Percentiles rank a stretch among this genome's conserved stretches.
Evolutionary conservation across 2,888 invertebrate genomes (phyloP).

Genomic region (Lasioglossum villosulum): DNA sequence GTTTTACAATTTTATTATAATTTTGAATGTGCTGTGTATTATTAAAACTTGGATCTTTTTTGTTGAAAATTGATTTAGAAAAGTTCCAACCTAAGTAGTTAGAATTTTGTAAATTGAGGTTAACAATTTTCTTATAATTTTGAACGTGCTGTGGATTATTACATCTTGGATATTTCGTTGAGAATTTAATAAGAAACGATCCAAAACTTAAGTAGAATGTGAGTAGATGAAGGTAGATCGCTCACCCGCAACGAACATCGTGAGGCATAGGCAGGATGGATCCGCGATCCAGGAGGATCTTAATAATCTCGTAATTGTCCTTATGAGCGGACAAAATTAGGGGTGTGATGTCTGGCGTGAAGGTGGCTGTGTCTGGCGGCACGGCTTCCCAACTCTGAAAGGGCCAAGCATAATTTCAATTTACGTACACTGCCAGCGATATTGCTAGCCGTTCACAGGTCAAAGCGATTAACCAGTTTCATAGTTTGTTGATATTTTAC

Average conservation of each 20-base stretch:
- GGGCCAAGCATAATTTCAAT: conserved; percentile 20
- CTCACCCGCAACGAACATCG: conserved; percentile 90
- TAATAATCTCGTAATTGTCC: conserved; percentile 99
- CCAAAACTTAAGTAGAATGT: neutral
- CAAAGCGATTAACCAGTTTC: neutral
- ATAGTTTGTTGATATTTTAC: neutral
- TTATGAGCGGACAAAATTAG: conserved; percentile 98
- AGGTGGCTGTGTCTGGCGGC: conserved; percentile 96
- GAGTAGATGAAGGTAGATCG: neutral
- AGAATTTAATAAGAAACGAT: too few relatives aligned
- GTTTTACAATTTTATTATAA: neutral
- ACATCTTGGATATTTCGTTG: neutral
- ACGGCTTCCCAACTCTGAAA: conserved; percentile 96
- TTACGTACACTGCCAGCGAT: neutral
- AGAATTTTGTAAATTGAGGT: neutral
- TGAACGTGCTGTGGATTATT: neutral
- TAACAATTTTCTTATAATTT: neutral
- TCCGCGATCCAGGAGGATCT: conserved; percentile 97
- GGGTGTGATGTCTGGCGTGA: conserved; percentile 99
- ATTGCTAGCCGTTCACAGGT: neutral
- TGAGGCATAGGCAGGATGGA: conserved; percentile 97
- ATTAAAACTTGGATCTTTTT: neutral
- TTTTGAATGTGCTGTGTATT: neutral
- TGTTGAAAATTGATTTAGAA: too few relatives aligned
- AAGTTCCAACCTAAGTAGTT: neutral